These are phyloP conservation scores for Ptychadena robeensis DNA, from an alignment of 2,797 vertebrate genomes.

Conservation along the genomic window DNA sequence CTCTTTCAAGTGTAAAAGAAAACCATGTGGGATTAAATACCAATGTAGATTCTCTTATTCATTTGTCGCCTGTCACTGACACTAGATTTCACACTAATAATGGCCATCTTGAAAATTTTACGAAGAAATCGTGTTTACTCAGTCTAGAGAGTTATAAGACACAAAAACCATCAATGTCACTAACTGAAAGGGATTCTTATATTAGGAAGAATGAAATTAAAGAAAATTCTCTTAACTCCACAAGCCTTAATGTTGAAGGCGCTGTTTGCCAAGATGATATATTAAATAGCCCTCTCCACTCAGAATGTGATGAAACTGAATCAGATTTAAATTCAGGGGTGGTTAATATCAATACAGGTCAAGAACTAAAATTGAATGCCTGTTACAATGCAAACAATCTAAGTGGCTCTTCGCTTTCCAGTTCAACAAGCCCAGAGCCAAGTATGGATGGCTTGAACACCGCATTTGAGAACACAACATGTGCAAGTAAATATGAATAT, in stretches of 20 bases:
- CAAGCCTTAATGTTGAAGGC: conserved; percentile 51
- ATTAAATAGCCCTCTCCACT: conserved; percentile 62
- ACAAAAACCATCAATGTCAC: conserved; percentile 28
- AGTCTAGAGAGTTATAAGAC: conserved; percentile 54
- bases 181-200: conserved; percentile 31
- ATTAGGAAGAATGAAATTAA: conserved; percentile 41
- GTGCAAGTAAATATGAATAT: neutral
- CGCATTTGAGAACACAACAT: neutral
- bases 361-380: conserved; percentile 30
- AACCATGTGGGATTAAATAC: conserved; percentile 51
- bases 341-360: conserved; percentile 74
- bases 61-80: conserved; percentile 49
- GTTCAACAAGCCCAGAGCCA: conserved; percentile 46
- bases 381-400: conserved; percentile 32
- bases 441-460: conserved; percentile 6
- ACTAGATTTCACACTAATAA: neutral
- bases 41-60: conserved; percentile 33
- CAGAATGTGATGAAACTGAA: conserved; percentile 80
- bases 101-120: conserved; percentile 45
- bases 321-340: conserved; percentile 79
- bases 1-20: conserved; percentile 27
- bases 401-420: conserved; percentile 51
- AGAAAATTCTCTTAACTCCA: conserved; percentile 59
- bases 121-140: conserved; percentile 68
- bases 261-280: conserved; percentile 45